Percentiles rank a stretch among this genome's conserved stretches.
Conservation (phyloP, 2,888 invertebrate genomes). For the Cephus pulcher region DNA sequence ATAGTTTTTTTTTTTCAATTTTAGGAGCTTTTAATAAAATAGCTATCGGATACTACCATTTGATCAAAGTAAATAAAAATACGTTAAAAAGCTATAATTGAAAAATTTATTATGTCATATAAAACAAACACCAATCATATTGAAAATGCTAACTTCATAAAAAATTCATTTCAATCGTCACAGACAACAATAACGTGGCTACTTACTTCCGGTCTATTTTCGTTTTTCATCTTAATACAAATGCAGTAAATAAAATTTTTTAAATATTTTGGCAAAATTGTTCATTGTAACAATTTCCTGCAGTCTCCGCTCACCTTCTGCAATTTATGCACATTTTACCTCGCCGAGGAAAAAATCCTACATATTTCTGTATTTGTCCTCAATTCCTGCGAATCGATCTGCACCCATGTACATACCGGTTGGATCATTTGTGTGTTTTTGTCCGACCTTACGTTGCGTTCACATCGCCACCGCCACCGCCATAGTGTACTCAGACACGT, state of each 20-base stretch:
- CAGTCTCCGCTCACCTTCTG: neutral
- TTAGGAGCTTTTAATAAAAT: neutral
- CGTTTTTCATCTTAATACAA: neutral
- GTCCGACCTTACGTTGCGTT: slow-evolving; percentile 40
- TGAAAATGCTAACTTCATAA: too few relatives aligned
- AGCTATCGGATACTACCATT: neutral
- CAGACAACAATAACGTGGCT: neutral
- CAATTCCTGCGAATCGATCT: slow-evolving; percentile 38
- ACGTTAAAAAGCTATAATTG: too few relatives aligned
- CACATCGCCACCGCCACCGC: slow-evolving; percentile 17
- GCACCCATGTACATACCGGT: slow-evolving; percentile 23
- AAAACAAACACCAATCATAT: too few relatives aligned
- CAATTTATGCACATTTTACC: neutral
- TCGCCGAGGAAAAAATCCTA: neutral
- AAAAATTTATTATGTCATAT: too few relatives aligned
- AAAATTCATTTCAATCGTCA: neutral
- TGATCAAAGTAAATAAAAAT: neutral
- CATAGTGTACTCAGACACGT: slow-evolving; percentile 42
- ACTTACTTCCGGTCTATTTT: neutral
- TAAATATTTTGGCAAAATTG: neutral
- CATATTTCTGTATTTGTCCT: neutral
- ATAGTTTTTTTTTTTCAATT: neutral
- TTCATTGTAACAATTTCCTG: neutral
- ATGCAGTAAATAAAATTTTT: too few relatives aligned
- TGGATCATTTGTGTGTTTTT: slow-evolving; percentile 37